Percentiles rank a stretch among this genome's conserved stretches.
phyloP scores from a whole-genome alignment of 2,113 vertebrate genomes.

The Cettia cetti region DNA sequence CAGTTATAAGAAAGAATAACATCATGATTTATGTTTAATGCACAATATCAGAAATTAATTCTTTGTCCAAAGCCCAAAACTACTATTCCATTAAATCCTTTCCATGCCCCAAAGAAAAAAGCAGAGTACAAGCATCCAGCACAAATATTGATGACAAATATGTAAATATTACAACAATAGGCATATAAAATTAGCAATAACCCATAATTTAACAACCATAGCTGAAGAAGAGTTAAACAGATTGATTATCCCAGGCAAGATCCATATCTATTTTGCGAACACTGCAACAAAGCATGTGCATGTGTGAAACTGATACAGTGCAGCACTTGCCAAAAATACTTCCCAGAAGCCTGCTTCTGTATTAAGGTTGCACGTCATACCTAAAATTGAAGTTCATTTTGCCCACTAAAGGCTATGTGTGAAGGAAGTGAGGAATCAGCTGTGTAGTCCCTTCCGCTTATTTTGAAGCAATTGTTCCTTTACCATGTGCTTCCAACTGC shows the following conservation, averaged over 20 bases:
- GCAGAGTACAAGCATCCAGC: background rate
- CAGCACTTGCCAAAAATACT: background rate
- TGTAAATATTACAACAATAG: background rate
- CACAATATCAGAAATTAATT: background rate
- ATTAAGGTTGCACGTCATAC: background rate
- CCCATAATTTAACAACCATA: background rate
- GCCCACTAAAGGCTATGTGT: background rate
- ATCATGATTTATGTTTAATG: background rate
- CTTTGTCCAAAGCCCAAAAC: background rate
- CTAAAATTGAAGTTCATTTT: slow-evolving; percentile 2
- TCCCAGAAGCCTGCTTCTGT: background rate
- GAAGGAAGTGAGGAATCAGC: background rate
- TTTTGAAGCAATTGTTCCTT: background rate
- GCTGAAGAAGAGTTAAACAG: background rate
- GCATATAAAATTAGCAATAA: background rate
- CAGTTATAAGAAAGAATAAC: background rate
- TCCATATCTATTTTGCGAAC: background rate
- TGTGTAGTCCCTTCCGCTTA: background rate
- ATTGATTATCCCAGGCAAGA: background rate
- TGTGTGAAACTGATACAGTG: background rate
- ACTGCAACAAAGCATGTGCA: background rate
- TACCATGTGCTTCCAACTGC: background rate
- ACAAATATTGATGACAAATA: accelerated
- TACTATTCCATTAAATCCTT: background rate
- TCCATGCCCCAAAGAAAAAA: background rate